phyloP scores from a whole-genome alignment of 2,113 vertebrate species.

The Mobula birostris region DNA sequence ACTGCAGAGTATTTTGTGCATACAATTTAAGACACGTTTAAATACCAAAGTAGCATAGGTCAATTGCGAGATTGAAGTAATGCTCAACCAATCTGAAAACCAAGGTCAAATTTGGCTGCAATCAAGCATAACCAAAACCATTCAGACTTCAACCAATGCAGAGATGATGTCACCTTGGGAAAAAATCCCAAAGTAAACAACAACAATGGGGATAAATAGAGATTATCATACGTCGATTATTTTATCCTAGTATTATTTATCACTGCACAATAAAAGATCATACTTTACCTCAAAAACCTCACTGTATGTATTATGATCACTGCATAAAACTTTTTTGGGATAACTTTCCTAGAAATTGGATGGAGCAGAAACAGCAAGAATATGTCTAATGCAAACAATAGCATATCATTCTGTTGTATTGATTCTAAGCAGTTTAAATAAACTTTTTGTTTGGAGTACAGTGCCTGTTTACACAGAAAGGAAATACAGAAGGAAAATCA shows the following conservation, averaged over 20 bases:
- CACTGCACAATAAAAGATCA: too few relatives aligned
- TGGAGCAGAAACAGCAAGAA: not conserved
- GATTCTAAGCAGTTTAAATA: not conserved
- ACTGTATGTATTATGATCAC: not conserved
- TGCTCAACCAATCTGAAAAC: not conserved
- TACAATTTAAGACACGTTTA: not conserved
- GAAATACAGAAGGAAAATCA: not conserved
- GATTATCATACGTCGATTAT: too few relatives aligned
- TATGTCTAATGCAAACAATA: not conserved
- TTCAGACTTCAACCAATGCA: not conserved
- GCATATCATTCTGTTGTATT: not conserved
- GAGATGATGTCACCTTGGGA: not conserved
- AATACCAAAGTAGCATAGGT: not conserved
- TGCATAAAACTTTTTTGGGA: not conserved
- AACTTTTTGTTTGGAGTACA: not conserved
- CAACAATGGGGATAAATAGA: not conserved
- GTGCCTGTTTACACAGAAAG: not conserved
- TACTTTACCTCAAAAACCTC: not conserved
- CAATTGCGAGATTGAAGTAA: not conserved
- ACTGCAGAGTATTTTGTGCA: too few relatives aligned
- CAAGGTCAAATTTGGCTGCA: not conserved
- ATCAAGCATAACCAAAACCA: not conserved
- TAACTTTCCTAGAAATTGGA: not conserved
- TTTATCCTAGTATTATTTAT: too few relatives aligned
- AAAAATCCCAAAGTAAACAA: not conserved